These are phyloP conservation scores for Sinotaia quadrata DNA, from an alignment of 2,888 invertebrate genomes.

Conservation along the genomic window DNA sequence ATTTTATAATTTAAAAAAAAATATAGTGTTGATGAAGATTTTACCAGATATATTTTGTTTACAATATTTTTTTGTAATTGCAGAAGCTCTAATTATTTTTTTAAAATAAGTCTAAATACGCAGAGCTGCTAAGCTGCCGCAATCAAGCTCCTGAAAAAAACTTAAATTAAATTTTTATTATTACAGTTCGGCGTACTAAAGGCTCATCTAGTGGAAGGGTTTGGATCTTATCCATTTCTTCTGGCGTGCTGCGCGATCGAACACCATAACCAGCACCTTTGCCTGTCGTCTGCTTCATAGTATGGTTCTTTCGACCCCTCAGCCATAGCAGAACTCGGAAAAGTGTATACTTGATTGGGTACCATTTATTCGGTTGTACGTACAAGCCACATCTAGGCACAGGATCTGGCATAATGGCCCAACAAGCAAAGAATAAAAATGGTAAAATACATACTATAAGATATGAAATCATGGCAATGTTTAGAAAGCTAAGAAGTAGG, in stretches of 20 bases:
- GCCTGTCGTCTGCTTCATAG: conserved; percentile 66
- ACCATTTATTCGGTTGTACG: conserved; percentile 78
- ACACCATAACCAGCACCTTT: conserved; percentile 71
- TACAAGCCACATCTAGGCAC: conserved; percentile 78
- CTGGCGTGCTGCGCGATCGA: conserved; percentile 74
- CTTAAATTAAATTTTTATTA: not conserved
- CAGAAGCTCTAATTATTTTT: no score
- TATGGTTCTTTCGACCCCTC: conserved; percentile 63
- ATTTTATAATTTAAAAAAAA: no score
- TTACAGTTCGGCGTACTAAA: conserved; percentile 47
- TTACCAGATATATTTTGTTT: no score
- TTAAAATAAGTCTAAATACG: no score
- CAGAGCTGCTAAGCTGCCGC: no score
- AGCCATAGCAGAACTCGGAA: conserved; percentile 76
- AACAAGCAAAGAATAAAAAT: no score
- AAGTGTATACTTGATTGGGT: conserved; percentile 77
- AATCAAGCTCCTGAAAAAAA: no score
- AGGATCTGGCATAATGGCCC: conserved; percentile 48
- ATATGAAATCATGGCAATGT: no score
- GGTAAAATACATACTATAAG: no score
- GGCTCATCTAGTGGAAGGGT: conserved; percentile 76
- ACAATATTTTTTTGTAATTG: no score
- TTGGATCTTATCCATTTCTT: conserved; percentile 78
- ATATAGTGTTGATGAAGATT: no score
- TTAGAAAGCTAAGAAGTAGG: no score